phyloP scores from a whole-genome alignment of 2,113 vertebrate species.

The Poeciliopsis prolifica region DNA sequence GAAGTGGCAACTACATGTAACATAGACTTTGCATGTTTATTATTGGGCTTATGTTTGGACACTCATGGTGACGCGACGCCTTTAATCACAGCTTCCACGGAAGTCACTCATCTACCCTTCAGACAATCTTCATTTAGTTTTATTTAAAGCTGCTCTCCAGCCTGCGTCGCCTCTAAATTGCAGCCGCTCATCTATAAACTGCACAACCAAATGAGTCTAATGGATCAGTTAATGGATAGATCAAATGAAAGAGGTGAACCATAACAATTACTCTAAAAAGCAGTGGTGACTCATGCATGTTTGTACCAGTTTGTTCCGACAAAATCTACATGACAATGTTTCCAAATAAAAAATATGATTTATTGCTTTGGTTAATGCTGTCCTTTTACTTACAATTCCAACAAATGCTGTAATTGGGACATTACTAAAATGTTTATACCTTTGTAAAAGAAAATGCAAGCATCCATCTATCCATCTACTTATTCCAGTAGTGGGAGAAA shows the following conservation, averaged over 20 bases:
- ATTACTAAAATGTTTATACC: not conserved
- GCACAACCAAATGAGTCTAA: slow-evolving; percentile 8
- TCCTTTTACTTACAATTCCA: not conserved
- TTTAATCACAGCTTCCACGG: not conserved
- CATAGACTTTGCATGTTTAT: not conserved
- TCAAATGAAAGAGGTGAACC: not conserved
- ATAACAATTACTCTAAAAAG: not conserved
- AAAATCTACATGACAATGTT: not conserved
- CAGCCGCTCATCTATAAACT: not conserved
- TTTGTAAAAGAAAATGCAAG: not conserved
- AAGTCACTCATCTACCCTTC: not conserved
- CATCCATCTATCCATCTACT: not conserved
- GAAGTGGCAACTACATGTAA: not conserved
- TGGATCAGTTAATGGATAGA: slow-evolving; percentile 1
- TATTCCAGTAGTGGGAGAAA: not conserved
- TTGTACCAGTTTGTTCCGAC: not conserved
- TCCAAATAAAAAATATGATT: not conserved
- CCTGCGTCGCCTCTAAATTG: not conserved
- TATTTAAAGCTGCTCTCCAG: slow-evolving; percentile 6
- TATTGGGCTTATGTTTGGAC: not conserved
- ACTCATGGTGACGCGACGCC: not conserved
- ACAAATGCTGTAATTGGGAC: not conserved
- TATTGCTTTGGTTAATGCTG: not conserved
- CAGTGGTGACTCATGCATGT: not conserved
- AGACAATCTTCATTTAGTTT: not conserved